A percentile compares a stretch with the other conserved stretches of the same genome.
phyloP scores from a whole-genome alignment of 2,888 invertebrate species.

The Hirtodrosophila histrioides region DNA sequence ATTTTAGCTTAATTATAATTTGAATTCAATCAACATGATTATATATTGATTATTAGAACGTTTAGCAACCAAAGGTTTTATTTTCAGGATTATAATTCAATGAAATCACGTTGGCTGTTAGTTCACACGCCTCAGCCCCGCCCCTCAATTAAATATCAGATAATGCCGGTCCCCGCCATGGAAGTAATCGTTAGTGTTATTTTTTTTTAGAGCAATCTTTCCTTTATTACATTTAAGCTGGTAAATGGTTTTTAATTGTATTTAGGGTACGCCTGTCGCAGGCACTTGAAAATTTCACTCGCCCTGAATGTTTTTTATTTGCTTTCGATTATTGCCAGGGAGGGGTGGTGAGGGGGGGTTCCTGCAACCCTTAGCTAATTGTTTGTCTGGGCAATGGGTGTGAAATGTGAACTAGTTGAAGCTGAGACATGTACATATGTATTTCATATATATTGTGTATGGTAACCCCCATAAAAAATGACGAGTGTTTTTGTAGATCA shows the following conservation, averaged over 20 bases:
- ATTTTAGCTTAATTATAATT: no score
- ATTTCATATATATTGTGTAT: not conserved
- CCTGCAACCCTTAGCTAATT: conserved; percentile 65
- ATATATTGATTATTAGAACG: no score
- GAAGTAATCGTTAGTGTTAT: conserved; percentile 13
- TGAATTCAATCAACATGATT: no score
- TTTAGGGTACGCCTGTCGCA: conserved; percentile 42
- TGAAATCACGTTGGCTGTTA: conserved; percentile 33
- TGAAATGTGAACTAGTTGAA: conserved; percentile 56
- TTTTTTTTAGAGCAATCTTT: conserved; percentile 56
- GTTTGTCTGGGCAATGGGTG: conserved; percentile 48
- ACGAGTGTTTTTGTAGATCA: not conserved
- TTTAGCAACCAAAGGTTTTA: not conserved
- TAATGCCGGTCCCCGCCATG: conserved; percentile 41
- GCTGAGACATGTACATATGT: not conserved
- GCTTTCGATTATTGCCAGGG: conserved; percentile 7
- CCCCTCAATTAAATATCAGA: conserved; percentile 27
- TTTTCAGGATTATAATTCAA: conserved; percentile 14
- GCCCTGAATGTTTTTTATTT: conserved; percentile 34
- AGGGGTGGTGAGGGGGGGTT: conserved; percentile 27
- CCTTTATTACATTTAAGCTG: conserved; percentile 59
- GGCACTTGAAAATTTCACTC: conserved; percentile 60
- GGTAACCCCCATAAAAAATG: conserved; percentile 37
- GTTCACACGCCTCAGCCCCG: conserved; percentile 47
- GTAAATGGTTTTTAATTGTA: conserved; percentile 74